Percentiles rank a stretch among this genome's conserved stretches.
Evolutionary conservation across 1,140 invertebrate species (phyloP).

Genomic region (Ganaspis sp.): DNA sequence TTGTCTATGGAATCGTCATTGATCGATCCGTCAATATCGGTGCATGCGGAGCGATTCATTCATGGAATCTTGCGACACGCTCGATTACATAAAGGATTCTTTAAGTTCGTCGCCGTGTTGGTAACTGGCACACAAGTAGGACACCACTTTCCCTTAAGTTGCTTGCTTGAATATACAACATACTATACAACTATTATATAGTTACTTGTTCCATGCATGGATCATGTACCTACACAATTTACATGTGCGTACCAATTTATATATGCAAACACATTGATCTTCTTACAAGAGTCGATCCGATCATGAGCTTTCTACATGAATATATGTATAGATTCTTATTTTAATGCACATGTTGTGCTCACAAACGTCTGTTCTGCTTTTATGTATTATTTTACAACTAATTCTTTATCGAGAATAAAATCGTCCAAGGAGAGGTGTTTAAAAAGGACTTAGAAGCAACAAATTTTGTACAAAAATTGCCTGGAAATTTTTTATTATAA

Average conservation of each 20-base stretch:
- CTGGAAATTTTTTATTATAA: too few relatives aligned
- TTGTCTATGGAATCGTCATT: slow-evolving; percentile 48
- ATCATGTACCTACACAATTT: not conserved
- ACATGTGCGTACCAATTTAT: not conserved
- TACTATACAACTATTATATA: not conserved
- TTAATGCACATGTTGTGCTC: not conserved
- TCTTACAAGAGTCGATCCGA: not conserved
- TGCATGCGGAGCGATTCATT: slow-evolving; percentile 55
- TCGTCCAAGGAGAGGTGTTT: too few relatives aligned
- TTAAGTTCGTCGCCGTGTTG: slow-evolving; percentile 43
- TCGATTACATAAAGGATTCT: slow-evolving; percentile 65
- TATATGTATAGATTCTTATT: slow-evolving; percentile 2
- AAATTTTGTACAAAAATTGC: too few relatives aligned
- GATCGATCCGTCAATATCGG: slow-evolving; percentile 42
- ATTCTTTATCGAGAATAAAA: too few relatives aligned
- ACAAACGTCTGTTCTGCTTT: not conserved
- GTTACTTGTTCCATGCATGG: not conserved
- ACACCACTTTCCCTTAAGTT: slow-evolving; percentile 64
- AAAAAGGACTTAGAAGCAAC: too few relatives aligned
- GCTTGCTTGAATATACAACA: slow-evolving; percentile 41
- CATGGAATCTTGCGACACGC: slow-evolving; percentile 63
- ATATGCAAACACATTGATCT: not conserved
- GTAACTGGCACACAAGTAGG: slow-evolving; percentile 57
- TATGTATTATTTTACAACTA: not conserved
- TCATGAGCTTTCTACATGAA: slow-evolving; percentile 1